phyloP scores from a whole-genome alignment of 2,888 invertebrate species.

The Helleia helle region DNA sequence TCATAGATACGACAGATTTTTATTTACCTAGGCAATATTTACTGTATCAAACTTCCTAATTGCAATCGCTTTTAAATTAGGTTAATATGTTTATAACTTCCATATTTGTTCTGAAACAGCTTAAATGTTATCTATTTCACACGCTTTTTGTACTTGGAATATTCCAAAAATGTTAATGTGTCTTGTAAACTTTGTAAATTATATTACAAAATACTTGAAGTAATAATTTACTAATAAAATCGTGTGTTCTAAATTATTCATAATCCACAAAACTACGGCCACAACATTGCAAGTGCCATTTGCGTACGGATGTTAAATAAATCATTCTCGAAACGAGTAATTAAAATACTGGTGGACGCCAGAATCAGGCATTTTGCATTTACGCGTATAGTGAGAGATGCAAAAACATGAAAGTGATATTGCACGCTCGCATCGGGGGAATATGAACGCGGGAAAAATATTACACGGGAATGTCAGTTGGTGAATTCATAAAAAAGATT shows the following conservation, averaged over 20 bases:
- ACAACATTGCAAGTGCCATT: constrained; percentile 37
- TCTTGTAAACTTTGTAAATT: constrained; percentile 10
- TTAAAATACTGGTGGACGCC: constrained; percentile 67
- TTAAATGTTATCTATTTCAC: constrained; percentile 9
- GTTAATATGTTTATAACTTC: constrained; percentile 10
- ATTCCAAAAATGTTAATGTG: constrained; percentile 11
- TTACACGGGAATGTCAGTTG: constrained; percentile 3
- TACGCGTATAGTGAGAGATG: constrained; percentile 37
- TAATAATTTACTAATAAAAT: constrained; percentile 2
- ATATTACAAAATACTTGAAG: neutral
- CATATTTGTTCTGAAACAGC: constrained; percentile 3
- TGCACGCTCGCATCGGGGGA: constrained; percentile 26
- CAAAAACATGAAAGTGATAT: constrained; percentile 40
- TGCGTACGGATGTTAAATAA: constrained; percentile 48
- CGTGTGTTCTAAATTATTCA: constrained; percentile 2
- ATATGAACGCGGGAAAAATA: constrained; percentile 26
- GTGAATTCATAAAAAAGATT: constrained; percentile 4
- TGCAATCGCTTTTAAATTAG: constrained; percentile 8
- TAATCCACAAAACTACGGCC: constrained; percentile 29
- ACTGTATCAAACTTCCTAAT: constrained; percentile 8
- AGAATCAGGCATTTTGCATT: constrained; percentile 62
- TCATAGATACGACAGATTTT: neutral
- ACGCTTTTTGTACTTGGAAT: constrained; percentile 10
- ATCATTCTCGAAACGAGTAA: constrained; percentile 70
- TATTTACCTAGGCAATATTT: constrained; percentile 1